Evolutionary conservation across 64 coral and sea anemone species (phyloP).

Genomic region (Porites lutea): DNA sequence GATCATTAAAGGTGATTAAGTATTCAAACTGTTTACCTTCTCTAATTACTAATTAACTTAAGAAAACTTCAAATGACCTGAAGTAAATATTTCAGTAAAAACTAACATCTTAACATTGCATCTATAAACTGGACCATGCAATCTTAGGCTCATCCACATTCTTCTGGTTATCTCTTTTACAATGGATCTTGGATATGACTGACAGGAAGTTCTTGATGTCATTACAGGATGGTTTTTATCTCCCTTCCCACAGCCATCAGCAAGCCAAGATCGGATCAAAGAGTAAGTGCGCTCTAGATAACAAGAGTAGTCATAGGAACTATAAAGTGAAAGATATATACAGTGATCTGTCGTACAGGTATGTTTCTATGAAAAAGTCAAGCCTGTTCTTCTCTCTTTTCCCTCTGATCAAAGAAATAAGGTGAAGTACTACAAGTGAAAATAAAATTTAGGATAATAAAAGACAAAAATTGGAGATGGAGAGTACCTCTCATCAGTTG

Average conservation of each 20-base stretch:
- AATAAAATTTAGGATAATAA: too few relatives aligned
- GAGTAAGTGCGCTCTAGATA: constrained; percentile 4
- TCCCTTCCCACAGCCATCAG: constrained; percentile 12
- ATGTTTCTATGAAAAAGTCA: too few relatives aligned
- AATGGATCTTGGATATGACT: constrained; percentile 8
- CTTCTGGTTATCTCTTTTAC: background rate
- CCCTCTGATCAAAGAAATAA: too few relatives aligned
- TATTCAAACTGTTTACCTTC: constrained; percentile 34
- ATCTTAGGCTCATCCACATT: background rate
- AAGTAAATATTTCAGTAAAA: background rate
- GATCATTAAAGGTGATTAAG: background rate
- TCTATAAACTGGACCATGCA: too few relatives aligned
- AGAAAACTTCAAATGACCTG: constrained; percentile 14
- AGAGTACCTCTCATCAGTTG: too few relatives aligned
- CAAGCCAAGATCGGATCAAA: background rate
- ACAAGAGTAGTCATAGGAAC: too few relatives aligned
- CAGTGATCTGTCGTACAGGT: too few relatives aligned
- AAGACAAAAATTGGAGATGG: too few relatives aligned
- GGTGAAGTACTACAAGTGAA: too few relatives aligned
- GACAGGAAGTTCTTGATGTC: background rate
- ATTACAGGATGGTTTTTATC: constrained; percentile 22
- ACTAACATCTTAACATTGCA: constrained; percentile 5
- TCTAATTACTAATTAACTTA: constrained; percentile 52
- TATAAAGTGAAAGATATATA: too few relatives aligned
- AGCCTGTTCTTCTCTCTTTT: too few relatives aligned